These are phyloP conservation scores for Xiphorhynchus elegans DNA, from an alignment of 2,113 vertebrate genomes.

Conservation along the genomic window DNA sequence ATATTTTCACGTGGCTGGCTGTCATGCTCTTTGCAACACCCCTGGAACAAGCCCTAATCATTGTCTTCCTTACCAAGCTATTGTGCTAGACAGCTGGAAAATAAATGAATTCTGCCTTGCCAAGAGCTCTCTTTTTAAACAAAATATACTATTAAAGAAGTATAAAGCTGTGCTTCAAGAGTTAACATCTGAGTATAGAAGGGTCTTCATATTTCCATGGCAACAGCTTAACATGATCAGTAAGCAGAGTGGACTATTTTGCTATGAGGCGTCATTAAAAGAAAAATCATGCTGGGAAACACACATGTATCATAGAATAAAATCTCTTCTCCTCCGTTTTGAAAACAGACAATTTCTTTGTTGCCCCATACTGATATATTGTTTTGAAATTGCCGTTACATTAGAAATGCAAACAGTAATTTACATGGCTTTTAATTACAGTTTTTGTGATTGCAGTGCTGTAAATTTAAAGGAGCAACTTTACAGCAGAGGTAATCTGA, in stretches of 20 bases:
- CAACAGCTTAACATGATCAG: conserved; percentile 69
- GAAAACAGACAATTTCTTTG: conserved; percentile 3
- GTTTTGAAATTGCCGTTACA: conserved; percentile 36
- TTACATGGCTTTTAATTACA: conserved; percentile 54
- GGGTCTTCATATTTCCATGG: conserved; percentile 63
- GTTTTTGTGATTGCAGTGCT: conserved; percentile 19
- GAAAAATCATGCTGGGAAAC: conserved; percentile 40
- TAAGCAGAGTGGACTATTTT: conserved; percentile 62
- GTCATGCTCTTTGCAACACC: not conserved
- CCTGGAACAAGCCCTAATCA: not conserved
- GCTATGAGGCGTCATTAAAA: conserved; percentile 54
- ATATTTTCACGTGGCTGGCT: not conserved
- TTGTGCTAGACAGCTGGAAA: not conserved
- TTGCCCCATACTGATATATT: conserved; percentile 27
- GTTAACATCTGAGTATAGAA: conserved; percentile 45
- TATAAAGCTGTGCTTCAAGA: conserved; percentile 31
- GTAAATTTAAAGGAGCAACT: conserved; percentile 35
- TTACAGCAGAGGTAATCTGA: conserved; percentile 14
- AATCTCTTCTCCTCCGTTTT: not conserved
- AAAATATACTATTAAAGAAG: not conserved
- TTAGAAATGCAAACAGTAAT: conserved; percentile 48
- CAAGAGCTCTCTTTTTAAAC: not conserved
- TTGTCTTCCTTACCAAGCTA: not conserved
- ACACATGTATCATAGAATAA: conserved; percentile 40
- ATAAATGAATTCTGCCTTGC: not conserved